A percentile compares a stretch with the other conserved stretches of the same genome.
phyloP scores from a whole-genome alignment of 2,113 vertebrate species.

The Astur gentilis region DNA sequence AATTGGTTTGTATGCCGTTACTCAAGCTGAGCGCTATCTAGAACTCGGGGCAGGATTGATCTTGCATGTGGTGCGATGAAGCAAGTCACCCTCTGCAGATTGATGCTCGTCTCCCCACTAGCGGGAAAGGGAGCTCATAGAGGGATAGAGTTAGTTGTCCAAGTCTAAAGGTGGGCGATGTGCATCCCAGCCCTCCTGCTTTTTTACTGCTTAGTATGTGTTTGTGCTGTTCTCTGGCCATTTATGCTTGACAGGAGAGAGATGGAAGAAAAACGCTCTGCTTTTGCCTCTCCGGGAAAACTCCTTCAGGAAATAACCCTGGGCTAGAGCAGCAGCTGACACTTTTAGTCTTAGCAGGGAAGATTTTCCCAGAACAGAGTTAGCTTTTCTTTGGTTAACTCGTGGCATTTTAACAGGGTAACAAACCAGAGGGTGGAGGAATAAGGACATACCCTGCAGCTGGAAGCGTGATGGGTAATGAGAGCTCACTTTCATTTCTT shows the following conservation, averaged over 20 bases:
- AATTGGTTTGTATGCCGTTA: not conserved
- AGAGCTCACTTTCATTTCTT: not conserved
- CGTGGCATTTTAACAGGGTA: not conserved
- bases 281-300: not conserved
- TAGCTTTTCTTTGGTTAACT: not conserved
- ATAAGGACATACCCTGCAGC: not conserved
- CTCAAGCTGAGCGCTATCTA: rapidly evolving
- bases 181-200: not conserved
- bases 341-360: not conserved
- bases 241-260: not conserved
- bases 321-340: not conserved
- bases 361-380: not conserved
- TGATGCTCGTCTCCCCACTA: not conserved
- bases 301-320: not conserved
- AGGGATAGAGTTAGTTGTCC: not conserved
- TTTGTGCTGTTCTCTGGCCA: not conserved
- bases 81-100: not conserved
- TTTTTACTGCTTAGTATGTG: not conserved
- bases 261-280: not conserved
- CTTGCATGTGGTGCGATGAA: not conserved
- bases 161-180: not conserved
- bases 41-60: not conserved
- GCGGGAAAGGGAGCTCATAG: too few relatives aligned
- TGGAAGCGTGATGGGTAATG: not conserved
- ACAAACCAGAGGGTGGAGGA: not conserved